These are phyloP conservation scores for Aporophyla nigra DNA, from an alignment of 2,888 invertebrate genomes.

Conservation along the genomic window DNA sequence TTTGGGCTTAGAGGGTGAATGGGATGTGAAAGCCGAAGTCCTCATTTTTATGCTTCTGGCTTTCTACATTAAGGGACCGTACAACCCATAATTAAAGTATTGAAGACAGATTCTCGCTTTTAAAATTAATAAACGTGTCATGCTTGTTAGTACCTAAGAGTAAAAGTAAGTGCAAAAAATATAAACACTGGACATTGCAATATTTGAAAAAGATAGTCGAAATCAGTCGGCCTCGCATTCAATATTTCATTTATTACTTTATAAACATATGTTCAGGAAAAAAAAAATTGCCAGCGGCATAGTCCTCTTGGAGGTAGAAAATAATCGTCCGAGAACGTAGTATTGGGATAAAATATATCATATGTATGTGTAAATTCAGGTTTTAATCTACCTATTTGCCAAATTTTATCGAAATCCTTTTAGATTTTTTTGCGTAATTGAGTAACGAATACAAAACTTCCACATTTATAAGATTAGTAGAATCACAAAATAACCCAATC, in stretches of 20 bases:
- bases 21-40: neutral
- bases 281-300: too few species aligned
- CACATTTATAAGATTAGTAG: too few species aligned
- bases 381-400: too few species aligned
- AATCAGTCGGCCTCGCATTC: neutral
- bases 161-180: neutral
- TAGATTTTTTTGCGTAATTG: too few species aligned
- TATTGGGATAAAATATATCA: too few species aligned
- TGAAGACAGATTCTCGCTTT: neutral
- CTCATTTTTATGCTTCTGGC: neutral
- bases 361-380: too few species aligned
- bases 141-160: neutral
- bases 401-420: too few species aligned
- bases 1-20: neutral
- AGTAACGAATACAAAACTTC: too few species aligned
- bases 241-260: too few species aligned
- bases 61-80: neutral
- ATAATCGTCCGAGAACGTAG: too few species aligned
- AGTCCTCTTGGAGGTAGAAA: too few species aligned
- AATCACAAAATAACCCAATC: neutral
- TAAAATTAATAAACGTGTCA: neutral
- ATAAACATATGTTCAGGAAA: too few species aligned
- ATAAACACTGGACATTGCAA: neutral
- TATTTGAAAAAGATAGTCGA: neutral
- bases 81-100: neutral